These are phyloP conservation scores for Meta bourneti DNA, from an alignment of 2,888 invertebrate species.

Conservation along the genomic window DNA sequence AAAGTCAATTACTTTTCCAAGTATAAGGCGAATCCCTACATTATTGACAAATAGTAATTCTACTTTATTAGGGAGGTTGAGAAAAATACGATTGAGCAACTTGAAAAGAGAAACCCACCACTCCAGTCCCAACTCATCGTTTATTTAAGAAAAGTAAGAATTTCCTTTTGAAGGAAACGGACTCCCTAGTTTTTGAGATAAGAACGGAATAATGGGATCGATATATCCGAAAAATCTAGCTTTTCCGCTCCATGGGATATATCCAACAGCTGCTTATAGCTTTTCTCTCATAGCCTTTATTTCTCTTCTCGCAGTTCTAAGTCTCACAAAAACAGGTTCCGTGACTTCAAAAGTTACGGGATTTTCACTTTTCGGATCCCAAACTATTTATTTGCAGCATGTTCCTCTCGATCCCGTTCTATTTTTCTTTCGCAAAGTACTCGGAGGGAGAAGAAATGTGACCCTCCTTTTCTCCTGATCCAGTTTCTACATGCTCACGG, in stretches of 20 bases:
- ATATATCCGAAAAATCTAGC: constrained; percentile 43
- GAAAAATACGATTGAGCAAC: too few species aligned
- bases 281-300: constrained; percentile 30
- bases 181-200: not conserved
- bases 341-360: constrained; percentile 18
- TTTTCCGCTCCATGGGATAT: constrained; percentile 25
- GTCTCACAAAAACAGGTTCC: constrained; percentile 23
- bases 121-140: not conserved
- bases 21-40: too few species aligned
- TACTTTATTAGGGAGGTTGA: too few species aligned
- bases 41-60: too few species aligned
- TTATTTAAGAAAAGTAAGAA: not conserved
- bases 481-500: not conserved
- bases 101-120: not conserved
- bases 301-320: constrained; percentile 16
- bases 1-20: too few species aligned
- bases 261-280: constrained; percentile 41
- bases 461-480: not conserved
- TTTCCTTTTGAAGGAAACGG: not conserved
- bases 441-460: not conserved
- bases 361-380: constrained; percentile 7
- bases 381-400: constrained; percentile 32
- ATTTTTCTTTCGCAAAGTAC: not conserved
- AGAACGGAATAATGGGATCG: constrained; percentile 18
- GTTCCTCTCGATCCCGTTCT: too few species aligned